These are phyloP conservation scores for Dasypogon diadema DNA, from an alignment of 2,888 invertebrate species.

Conservation along the genomic window DNA sequence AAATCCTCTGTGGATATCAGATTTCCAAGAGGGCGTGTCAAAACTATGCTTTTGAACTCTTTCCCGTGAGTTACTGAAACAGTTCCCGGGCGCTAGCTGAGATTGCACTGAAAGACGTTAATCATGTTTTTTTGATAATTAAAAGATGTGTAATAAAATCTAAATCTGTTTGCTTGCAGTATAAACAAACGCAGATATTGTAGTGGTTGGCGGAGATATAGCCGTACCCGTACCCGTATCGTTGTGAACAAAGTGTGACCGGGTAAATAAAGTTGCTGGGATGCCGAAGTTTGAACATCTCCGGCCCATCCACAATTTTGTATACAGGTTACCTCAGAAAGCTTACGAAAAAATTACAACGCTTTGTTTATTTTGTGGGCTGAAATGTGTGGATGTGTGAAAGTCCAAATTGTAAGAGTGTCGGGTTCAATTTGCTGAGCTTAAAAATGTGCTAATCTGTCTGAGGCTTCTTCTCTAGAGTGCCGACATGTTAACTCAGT, in stretches of 20 bases:
- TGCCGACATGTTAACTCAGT: too few relatives aligned
- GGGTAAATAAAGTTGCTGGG: conserved; percentile 11
- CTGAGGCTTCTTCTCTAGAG: too few relatives aligned
- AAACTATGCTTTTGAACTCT: neutral
- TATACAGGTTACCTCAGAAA: conserved; percentile 15
- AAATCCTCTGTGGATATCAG: too few relatives aligned
- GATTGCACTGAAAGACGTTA: conserved; percentile 42
- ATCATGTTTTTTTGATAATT: conserved; percentile 46
- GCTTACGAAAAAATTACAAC: conserved; percentile 9
- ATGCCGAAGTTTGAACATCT: neutral
- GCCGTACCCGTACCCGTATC: neutral
- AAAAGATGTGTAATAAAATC: conserved; percentile 45
- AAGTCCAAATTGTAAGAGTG: neutral
- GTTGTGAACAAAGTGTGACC: conserved; percentile 30
- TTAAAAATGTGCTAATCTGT: neutral
- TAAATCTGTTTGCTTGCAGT: conserved; percentile 35
- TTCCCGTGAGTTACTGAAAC: neutral
- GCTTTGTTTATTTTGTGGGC: neutral
- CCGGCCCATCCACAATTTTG: neutral
- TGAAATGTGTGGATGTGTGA: neutral
- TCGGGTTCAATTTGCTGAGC: neutral
- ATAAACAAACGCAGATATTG: conserved; percentile 23
- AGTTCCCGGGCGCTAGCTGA: conserved; percentile 24
- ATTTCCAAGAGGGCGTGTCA: neutral
- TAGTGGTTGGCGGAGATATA: conserved; percentile 10